A percentile compares a stretch with the other conserved stretches of the same genome.
phyloP scores from a whole-genome alignment of 2,113 vertebrate species.

The Triplophysa dalaica region DNA sequence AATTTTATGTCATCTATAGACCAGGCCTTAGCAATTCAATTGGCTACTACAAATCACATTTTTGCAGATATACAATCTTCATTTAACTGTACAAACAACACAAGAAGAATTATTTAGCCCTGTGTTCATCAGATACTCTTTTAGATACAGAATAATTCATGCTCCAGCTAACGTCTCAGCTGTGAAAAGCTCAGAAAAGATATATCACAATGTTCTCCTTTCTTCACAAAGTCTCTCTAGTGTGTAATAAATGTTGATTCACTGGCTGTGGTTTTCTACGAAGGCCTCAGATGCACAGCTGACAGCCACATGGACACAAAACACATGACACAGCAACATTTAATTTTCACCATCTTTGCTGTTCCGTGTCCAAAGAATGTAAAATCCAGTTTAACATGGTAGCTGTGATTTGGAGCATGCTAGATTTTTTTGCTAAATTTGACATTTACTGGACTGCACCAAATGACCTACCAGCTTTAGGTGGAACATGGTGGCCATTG shows the following conservation, averaged over 20 bases:
- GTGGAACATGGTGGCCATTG: no score
- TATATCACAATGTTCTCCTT: not conserved
- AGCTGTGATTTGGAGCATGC: no score
- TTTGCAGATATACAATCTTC: not conserved
- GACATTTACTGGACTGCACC: no score
- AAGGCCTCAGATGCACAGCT: not conserved
- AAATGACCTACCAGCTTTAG: no score
- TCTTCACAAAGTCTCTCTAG: not conserved
- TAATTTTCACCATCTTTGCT: no score
- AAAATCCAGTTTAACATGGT: no score
- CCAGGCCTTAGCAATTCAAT: not conserved
- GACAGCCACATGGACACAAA: not conserved
- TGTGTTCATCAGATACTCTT: no score
- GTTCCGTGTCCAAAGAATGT: no score
- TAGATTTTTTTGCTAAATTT: no score
- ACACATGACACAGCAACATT: not conserved
- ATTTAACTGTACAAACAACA: no score
- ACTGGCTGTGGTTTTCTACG: constrained; percentile 12
- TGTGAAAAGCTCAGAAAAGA: not conserved
- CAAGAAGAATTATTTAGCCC: no score
- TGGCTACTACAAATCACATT: not conserved
- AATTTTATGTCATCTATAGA: not conserved
- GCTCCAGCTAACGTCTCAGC: not conserved
- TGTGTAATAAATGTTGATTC: constrained; percentile 2
- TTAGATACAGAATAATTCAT: no score